Conservation (phyloP, 2,113 vertebrate genomes). For the Gallinago media region DNA sequence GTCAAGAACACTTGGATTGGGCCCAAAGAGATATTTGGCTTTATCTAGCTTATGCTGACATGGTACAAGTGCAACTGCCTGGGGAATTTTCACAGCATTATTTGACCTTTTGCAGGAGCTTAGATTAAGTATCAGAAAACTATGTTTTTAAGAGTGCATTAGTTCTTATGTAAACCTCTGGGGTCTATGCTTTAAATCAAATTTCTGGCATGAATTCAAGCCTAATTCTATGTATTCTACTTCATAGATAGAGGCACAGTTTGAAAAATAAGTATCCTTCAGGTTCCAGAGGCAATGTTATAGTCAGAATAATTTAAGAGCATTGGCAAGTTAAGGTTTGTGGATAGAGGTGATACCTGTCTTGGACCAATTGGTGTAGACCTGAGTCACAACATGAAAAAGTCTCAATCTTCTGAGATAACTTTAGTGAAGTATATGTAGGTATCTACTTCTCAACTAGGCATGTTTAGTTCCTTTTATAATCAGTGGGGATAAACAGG, state of each 20-base stretch:
- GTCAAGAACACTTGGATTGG: background rate
- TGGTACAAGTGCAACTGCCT: background rate
- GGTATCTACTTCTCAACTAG: background rate
- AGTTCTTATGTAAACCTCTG: background rate
- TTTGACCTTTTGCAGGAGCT: slow-evolving; percentile 26
- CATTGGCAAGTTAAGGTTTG: background rate
- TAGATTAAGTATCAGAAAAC: slow-evolving; percentile 1
- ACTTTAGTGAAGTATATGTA: background rate
- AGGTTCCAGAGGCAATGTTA: background rate
- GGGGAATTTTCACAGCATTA: slow-evolving; percentile 16
- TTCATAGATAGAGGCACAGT: background rate
- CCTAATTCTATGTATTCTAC: background rate
- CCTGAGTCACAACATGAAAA: background rate
- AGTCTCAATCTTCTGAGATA: background rate
- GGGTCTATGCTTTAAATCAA: background rate
- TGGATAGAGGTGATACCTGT: background rate
- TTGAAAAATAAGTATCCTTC: background rate
- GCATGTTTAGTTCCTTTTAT: background rate
- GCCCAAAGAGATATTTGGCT: slow-evolving; percentile 17
- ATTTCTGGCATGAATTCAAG: background rate
- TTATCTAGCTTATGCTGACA: background rate
- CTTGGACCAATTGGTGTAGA: background rate
- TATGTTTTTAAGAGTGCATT: background rate
- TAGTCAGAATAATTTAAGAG: background rate
- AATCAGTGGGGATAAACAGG: background rate